Percentiles rank a stretch among this genome's conserved stretches.
These are phyloP conservation scores for Brenthis daphne DNA, from an alignment of 2,888 invertebrate genomes.

Conservation along the genomic window DNA sequence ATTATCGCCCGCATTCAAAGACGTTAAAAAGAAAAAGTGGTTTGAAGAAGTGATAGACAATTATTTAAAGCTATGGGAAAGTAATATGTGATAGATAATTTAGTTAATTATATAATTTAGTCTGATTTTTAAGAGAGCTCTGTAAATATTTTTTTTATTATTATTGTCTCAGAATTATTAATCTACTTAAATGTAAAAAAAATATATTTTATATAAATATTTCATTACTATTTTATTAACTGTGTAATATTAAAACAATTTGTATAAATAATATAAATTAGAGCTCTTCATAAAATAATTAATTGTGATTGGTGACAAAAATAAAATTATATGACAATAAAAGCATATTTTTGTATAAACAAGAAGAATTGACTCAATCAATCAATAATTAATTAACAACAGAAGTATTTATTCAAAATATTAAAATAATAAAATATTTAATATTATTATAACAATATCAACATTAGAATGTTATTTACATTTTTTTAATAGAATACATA, in stretches of 20 bases:
- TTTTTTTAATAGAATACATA: too few relatives aligned
- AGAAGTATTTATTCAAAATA: too few relatives aligned
- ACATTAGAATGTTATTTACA: too few relatives aligned
- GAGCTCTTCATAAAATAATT: neutral
- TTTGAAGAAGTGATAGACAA: conserved; percentile 94
- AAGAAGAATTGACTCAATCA: too few relatives aligned
- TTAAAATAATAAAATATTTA: too few relatives aligned
- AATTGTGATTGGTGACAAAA: conserved; percentile 17
- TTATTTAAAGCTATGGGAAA: conserved; percentile 94
- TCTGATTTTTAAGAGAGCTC: neutral
- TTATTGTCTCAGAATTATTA: neutral
- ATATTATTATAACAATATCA: too few relatives aligned
- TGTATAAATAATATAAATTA: neutral
- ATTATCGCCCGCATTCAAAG: conserved; percentile 89
- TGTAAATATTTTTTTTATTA: neutral
- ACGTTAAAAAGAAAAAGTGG: conserved; percentile 88
- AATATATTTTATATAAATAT: neutral
- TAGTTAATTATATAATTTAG: conserved; percentile 25
- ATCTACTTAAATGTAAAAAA: conserved; percentile 6
- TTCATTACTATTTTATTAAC: neutral
- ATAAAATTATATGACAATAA: neutral
- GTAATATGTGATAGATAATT: conserved; percentile 88
- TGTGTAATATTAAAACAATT: neutral
- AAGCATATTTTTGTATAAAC: too few relatives aligned
- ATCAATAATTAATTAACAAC: too few relatives aligned